Evolutionary conservation across 2,113 vertebrate genomes (phyloP).

Genomic region (Trinectes maculatus): DNA sequence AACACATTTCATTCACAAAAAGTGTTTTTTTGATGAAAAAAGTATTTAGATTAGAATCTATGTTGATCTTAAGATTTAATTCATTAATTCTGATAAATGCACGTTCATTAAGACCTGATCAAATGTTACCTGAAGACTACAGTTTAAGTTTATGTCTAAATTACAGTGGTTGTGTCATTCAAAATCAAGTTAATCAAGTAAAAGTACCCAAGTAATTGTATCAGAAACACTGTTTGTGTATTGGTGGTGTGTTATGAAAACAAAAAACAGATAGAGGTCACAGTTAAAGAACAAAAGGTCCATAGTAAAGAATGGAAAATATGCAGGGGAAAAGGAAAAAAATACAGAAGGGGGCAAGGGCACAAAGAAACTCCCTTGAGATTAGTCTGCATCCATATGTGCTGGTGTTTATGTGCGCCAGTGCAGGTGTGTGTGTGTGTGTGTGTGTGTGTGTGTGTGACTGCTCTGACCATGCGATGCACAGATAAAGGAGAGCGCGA

Average conservation of each 20-base stretch:
- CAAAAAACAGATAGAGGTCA: slow-evolving; percentile 26
- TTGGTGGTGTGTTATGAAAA: slow-evolving; percentile 4
- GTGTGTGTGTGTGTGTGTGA: slow-evolving; percentile 35
- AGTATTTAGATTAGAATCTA: no score
- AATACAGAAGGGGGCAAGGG: slow-evolving; percentile 47
- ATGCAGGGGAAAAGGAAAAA: slow-evolving; percentile 15
- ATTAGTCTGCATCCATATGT: slow-evolving; percentile 15
- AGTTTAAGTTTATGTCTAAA: no score
- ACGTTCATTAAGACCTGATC: no score
- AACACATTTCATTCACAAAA: no score
- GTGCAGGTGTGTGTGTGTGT: slow-evolving; percentile 21
- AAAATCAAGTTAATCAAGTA: no score
- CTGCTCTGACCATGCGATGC: slow-evolving; percentile 65
- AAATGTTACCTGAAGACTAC: no score
- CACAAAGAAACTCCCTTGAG: slow-evolving; percentile 48
- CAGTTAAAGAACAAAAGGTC: slow-evolving; percentile 27
- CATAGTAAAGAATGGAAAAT: slow-evolving; percentile 32
- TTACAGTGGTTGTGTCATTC: no score
- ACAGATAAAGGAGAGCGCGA: slow-evolving; percentile 77
- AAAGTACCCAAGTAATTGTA: neutral
- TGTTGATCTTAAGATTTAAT: no score
- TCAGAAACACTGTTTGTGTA: neutral
- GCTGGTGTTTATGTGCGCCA: slow-evolving; percentile 5
- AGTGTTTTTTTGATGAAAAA: no score
- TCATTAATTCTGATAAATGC: no score